phyloP scores from a whole-genome alignment of 2,113 vertebrate species.

The Pagrus major region DNA sequence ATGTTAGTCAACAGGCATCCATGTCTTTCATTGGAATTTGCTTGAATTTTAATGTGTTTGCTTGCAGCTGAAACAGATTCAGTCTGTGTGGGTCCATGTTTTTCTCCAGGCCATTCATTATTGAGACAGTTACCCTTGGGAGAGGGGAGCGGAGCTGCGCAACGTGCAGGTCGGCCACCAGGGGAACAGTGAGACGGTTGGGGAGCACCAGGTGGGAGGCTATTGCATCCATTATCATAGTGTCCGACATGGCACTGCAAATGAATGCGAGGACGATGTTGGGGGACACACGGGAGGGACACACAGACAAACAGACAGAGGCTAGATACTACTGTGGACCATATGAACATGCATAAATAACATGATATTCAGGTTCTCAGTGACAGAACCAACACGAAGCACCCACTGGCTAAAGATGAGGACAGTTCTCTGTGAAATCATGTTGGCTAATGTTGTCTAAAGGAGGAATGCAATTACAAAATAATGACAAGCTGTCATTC shows the following conservation, averaged over 20 bases:
- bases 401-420: constrained; percentile 23
- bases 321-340: constrained; percentile 37
- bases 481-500: constrained; percentile 44
- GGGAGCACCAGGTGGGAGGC: constrained; percentile 93
- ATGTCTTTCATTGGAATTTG: constrained; percentile 5
- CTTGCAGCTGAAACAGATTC: constrained; percentile 10
- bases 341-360: constrained; percentile 51
- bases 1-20: background rate
- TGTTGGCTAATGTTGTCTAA: constrained; percentile 29
- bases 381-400: constrained; percentile 22
- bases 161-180: constrained; percentile 90
- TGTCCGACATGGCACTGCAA: constrained; percentile 92
- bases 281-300: constrained; percentile 56
- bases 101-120: constrained; percentile 44
- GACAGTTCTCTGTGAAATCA: constrained; percentile 30
- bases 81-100: constrained; percentile 9
- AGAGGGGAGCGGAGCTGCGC: constrained; percentile 94
- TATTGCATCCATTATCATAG: constrained; percentile 96
- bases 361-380: constrained; percentile 49
- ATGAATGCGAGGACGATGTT: constrained; percentile 67
- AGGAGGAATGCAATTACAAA: constrained; percentile 30
- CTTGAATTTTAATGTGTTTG: constrained; percentile 38
- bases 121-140: constrained; percentile 88
- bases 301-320: constrained; percentile 62
- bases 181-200: constrained; percentile 92